Conservation (phyloP, 2,113 vertebrate species). For the Psittacula cyanocephala region DNA sequence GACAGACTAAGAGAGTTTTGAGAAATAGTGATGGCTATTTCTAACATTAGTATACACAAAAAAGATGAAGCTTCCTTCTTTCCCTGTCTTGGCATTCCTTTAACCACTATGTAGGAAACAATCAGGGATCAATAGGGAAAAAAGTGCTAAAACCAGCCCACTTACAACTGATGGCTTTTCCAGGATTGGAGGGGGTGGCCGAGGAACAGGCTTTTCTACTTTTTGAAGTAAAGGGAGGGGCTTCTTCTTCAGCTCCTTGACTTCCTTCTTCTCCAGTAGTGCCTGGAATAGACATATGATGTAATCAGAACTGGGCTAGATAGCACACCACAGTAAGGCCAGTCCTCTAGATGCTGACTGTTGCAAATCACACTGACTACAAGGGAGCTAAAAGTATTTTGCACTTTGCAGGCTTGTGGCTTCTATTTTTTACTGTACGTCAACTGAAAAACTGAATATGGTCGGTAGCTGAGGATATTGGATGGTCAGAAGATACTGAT, state of each 20-base stretch:
- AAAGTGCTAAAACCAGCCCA: not conserved
- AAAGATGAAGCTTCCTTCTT: not conserved
- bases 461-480: not conserved
- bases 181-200: conserved; percentile 80
- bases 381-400: not conserved
- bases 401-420: not conserved
- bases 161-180: conserved; percentile 79
- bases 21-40: not conserved
- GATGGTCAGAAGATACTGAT: not conserved
- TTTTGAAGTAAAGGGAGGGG: conserved; percentile 72
- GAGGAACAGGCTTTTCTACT: conserved; percentile 72
- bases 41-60: not conserved
- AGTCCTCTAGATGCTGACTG: not conserved
- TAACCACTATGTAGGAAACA: not conserved
- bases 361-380: not conserved
- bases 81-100: not conserved
- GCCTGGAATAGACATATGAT: conserved; percentile 67
- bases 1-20: not conserved
- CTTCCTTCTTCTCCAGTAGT: conserved; percentile 66
- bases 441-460: not conserved
- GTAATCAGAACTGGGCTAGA: not conserved
- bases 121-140: not conserved
- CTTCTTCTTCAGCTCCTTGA: conserved; percentile 63
- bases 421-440: not conserved
- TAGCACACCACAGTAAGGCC: not conserved